Percentiles rank a stretch among this genome's conserved stretches.
These are phyloP conservation scores for Coreius guichenoti DNA, from an alignment of 2,797 vertebrate species.

Conservation along the genomic window DNA sequence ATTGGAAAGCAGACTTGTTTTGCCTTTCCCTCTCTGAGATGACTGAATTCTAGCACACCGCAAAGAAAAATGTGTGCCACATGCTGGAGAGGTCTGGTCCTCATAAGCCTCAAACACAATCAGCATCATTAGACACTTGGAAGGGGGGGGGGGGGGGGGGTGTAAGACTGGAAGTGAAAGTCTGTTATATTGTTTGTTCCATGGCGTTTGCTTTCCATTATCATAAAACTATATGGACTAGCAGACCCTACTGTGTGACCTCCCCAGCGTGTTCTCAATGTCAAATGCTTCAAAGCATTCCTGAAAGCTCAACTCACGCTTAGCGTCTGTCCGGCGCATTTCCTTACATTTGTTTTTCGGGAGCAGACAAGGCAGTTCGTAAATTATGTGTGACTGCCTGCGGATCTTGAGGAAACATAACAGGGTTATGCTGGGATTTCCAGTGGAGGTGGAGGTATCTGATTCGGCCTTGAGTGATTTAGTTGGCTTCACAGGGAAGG, in stretches of 20 bases:
- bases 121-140: conserved; percentile 56
- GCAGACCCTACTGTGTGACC: conserved; percentile 49
- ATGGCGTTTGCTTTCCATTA: conserved; percentile 52
- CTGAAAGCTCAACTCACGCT: conserved; percentile 53
- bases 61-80: conserved; percentile 72
- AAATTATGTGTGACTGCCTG: conserved; percentile 43
- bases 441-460: conserved; percentile 42
- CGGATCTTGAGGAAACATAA: conserved; percentile 44
- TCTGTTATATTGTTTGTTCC: conserved; percentile 53
- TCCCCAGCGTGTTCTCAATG: conserved; percentile 55
- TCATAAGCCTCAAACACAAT: conserved; percentile 66
- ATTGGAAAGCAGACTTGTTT: conserved; percentile 67
- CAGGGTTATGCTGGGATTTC: conserved; percentile 48
- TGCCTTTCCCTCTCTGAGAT: conserved; percentile 59
- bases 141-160: background rate
- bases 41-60: conserved; percentile 70
- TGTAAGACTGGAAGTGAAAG: conserved; percentile 41
- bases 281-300: conserved; percentile 62
- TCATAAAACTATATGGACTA: conserved; percentile 56
- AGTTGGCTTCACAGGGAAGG: conserved; percentile 35
- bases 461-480: conserved; percentile 51
- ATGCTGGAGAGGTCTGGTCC: conserved; percentile 74
- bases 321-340: conserved; percentile 56
- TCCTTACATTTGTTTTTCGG: conserved; percentile 52
- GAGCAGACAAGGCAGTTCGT: conserved; percentile 39